Percentiles rank a stretch among this genome's conserved stretches.
These are phyloP conservation scores for Orchestes rusci DNA, from an alignment of 2,888 invertebrate species.

Conservation along the genomic window DNA sequence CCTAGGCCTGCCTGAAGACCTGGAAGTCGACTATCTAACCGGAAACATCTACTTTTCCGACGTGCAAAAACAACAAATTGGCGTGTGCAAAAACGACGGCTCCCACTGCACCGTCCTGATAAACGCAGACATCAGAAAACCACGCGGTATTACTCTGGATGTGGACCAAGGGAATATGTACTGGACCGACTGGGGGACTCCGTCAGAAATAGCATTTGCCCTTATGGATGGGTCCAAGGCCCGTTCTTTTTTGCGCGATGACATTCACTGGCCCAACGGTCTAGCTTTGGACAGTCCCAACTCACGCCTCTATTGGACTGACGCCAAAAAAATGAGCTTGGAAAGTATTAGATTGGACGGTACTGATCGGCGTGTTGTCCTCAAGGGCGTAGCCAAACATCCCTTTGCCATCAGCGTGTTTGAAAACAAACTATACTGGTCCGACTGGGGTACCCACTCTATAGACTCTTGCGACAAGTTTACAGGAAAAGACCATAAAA, in stretches of 20 bases:
- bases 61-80: slow-evolving; percentile 59
- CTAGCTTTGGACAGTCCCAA: slow-evolving; percentile 75
- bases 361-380: slow-evolving; percentile 52
- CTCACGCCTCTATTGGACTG: slow-evolving; percentile 81
- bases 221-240: slow-evolving; percentile 77
- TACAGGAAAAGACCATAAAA: slow-evolving; percentile 56
- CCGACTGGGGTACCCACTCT: slow-evolving; percentile 73
- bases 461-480: slow-evolving; percentile 74
- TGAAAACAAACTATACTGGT: slow-evolving; percentile 85
- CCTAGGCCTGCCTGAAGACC: slow-evolving; percentile 63
- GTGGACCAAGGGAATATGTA: slow-evolving; percentile 72
- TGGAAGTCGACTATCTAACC: slow-evolving; percentile 72
- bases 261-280: slow-evolving; percentile 77
- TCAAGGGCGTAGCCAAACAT: slow-evolving; percentile 60
- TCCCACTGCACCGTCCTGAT: slow-evolving; percentile 57
- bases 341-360: slow-evolving; percentile 61
- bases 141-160: slow-evolving; percentile 63
- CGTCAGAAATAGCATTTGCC: slow-evolving; percentile 67
- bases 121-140: slow-evolving; percentile 55
- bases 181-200: slow-evolving; percentile 84
- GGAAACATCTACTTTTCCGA: slow-evolving; percentile 80
- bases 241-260: slow-evolving; percentile 52
- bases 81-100: slow-evolving; percentile 66
- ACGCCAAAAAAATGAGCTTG: slow-evolving; percentile 61
- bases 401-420: slow-evolving; percentile 82